phyloP scores from a whole-genome alignment of 2,797 vertebrate genomes.

The Neosilurus hyrtlii region DNA sequence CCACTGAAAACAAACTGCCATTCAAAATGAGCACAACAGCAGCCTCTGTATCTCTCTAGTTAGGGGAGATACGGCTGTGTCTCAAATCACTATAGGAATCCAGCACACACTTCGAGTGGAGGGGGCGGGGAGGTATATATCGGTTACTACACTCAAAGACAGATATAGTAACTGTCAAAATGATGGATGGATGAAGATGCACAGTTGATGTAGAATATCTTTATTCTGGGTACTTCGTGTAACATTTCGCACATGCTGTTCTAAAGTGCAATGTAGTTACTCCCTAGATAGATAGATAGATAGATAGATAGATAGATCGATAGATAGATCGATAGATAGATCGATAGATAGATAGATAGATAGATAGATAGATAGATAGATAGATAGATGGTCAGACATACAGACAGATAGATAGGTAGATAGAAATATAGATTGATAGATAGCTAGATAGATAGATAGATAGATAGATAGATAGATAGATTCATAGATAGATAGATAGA shows the following conservation, averaged over 20 bases:
- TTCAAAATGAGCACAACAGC: constrained; percentile 38
- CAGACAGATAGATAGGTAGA: too few relatives aligned
- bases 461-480: too few relatives aligned
- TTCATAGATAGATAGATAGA: too few relatives aligned
- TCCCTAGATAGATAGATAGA: background rate
- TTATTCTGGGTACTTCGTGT: background rate
- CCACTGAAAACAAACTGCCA: constrained; percentile 50
- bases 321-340: background rate
- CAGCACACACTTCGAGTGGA: background rate
- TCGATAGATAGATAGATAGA: background rate
- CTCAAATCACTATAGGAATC: constrained; percentile 20
- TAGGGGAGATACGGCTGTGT: constrained; percentile 23
- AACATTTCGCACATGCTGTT: background rate
- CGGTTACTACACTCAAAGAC: too few relatives aligned
- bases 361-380: background rate
- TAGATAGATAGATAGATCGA: background rate
- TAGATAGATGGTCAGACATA: too few relatives aligned
- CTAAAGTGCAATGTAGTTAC: background rate
- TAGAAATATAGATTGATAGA: too few relatives aligned
- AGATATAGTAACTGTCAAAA: too few relatives aligned
- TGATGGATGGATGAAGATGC: background rate
- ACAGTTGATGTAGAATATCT: background rate
- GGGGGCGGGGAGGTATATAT: background rate
- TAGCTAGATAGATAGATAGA: too few relatives aligned
- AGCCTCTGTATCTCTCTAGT: constrained; percentile 3